Percentiles rank a stretch among this genome's conserved stretches.
Evolutionary conservation across 2,888 invertebrate genomes (phyloP).

Genomic region (Catocala fraxini): DNA sequence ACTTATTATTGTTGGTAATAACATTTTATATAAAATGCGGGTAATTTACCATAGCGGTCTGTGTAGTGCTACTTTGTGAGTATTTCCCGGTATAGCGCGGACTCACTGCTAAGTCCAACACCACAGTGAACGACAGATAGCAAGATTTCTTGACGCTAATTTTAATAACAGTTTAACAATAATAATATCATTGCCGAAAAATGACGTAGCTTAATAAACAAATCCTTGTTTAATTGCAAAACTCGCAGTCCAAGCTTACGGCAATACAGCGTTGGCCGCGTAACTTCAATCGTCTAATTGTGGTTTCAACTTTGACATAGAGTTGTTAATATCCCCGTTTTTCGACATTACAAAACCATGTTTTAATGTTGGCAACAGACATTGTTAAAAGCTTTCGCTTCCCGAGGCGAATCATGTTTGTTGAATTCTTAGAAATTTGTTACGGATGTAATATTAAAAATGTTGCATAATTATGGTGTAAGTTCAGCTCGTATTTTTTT

Average conservation of each 20-base stretch:
- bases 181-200: no score
- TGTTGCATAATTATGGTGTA: slow-evolving; percentile 31
- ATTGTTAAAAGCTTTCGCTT: slow-evolving; percentile 29
- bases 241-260: slow-evolving; percentile 1
- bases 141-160: no score
- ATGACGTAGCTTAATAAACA: no score
- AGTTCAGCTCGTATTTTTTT: slow-evolving; percentile 1
- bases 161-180: no score
- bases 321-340: slow-evolving; percentile 38
- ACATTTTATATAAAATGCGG: no score
- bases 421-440: slow-evolving; percentile 23
- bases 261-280: background rate
- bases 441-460: slow-evolving; percentile 20
- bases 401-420: slow-evolving; percentile 39
- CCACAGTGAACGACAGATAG: no score
- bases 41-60: no score
- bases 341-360: slow-evolving; percentile 34
- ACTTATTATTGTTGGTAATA: no score
- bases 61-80: no score
- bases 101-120: no score
- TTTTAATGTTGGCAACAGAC: slow-evolving; percentile 21
- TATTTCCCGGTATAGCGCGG: no score
- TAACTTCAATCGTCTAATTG: slow-evolving; percentile 34
- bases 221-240: no score
- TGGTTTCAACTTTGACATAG: slow-evolving; percentile 35